phyloP scores from a whole-genome alignment of 2,113 vertebrate genomes.

The Notothenia coriiceps region DNA sequence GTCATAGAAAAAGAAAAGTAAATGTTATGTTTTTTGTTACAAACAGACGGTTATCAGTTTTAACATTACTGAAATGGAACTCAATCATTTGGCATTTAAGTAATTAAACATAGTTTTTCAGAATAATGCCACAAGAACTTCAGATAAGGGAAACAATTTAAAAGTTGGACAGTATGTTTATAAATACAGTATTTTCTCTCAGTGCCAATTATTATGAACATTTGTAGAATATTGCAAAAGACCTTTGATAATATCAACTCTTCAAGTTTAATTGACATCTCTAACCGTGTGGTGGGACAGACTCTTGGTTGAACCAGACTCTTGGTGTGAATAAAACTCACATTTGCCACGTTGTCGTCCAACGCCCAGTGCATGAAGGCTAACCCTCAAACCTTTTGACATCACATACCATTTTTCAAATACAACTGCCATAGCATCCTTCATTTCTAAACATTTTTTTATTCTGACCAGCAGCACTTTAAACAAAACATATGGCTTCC shows the following conservation, averaged over 20 bases:
- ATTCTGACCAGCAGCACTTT: constrained; percentile 78
- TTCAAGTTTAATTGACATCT: constrained; percentile 49
- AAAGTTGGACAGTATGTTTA: constrained; percentile 11
- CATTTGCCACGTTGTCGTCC: constrained; percentile 10
- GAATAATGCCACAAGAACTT: constrained; percentile 17
- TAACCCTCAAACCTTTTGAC: constrained; percentile 20
- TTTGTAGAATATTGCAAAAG: constrained; percentile 6
- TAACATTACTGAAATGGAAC: constrained; percentile 25
- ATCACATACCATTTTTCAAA: constrained; percentile 44
- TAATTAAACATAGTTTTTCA: neutral
- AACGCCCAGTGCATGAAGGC: constrained; percentile 25
- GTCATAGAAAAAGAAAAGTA: constrained; percentile 5
- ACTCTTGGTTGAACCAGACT: constrained; percentile 2
- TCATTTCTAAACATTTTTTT: constrained; percentile 46
- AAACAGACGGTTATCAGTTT: constrained; percentile 11
- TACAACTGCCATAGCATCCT: constrained; percentile 27
- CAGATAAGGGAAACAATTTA: constrained; percentile 6
- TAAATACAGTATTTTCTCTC: neutral
- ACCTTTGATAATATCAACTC: constrained; percentile 7
- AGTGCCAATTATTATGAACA: constrained; percentile 21
- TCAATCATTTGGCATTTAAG: constrained; percentile 39
- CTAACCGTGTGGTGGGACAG: constrained; percentile 27
- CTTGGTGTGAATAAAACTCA: constrained; percentile 17
- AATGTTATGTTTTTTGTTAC: constrained; percentile 20
- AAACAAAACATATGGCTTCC: constrained; percentile 72